phyloP scores from a whole-genome alignment of 2,113 vertebrate species.

The Carassius gibelio region DNA sequence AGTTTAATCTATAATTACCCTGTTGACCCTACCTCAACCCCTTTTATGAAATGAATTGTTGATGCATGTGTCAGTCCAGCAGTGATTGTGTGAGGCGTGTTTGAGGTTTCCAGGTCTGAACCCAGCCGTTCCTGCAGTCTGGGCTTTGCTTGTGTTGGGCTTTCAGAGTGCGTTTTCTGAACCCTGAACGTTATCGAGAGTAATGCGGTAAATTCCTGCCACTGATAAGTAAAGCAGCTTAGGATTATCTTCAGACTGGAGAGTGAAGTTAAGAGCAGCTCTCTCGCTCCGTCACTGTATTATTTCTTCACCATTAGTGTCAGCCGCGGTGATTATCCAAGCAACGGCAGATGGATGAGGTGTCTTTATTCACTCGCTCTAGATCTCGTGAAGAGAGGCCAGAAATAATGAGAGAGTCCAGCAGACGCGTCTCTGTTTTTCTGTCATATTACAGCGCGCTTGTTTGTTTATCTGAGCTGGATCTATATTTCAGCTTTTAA shows the following conservation, averaged over 20 bases:
- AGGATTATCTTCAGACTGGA: slow-evolving; percentile 78
- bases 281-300: slow-evolving; percentile 69
- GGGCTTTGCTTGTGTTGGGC: slow-evolving; percentile 33
- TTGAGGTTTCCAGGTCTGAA: not conserved
- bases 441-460: slow-evolving; percentile 89
- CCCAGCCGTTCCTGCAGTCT: not conserved
- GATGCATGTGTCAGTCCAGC: not conserved
- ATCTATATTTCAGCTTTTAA: slow-evolving; percentile 95
- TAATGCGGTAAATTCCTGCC: slow-evolving; percentile 78
- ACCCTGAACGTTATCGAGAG: slow-evolving; percentile 76
- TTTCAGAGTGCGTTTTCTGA: slow-evolving; percentile 68
- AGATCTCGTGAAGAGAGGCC: slow-evolving; percentile 78
- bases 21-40: too few species aligned
- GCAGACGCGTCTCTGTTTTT: slow-evolving; percentile 75
- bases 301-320: slow-evolving; percentile 61
- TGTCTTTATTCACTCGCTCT: slow-evolving; percentile 73
- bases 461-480: slow-evolving; percentile 94
- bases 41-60: too few species aligned
- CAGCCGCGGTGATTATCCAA: slow-evolving; percentile 70
- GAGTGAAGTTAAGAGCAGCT: slow-evolving; percentile 65
- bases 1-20: too few species aligned
- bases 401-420: slow-evolving; percentile 81
- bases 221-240: slow-evolving; percentile 80
- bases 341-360: slow-evolving; percentile 80
- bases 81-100: not conserved